Evolutionary conservation across 2,888 invertebrate genomes (phyloP).

Genomic region (Crocallis elinguaria): DNA sequence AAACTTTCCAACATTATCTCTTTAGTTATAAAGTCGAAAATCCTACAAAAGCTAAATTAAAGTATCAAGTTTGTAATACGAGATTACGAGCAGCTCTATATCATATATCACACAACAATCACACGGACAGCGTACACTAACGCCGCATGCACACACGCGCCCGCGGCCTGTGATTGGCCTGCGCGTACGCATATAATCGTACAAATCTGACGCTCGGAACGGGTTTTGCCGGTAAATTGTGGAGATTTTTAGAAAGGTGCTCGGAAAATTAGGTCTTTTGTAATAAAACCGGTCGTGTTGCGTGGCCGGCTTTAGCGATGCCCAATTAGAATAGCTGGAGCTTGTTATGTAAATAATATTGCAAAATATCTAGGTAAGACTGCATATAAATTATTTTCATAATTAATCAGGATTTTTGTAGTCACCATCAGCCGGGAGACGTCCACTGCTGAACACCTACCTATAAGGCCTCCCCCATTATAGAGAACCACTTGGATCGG

Average conservation of each 20-base stretch:
- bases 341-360: slow-evolving; percentile 42
- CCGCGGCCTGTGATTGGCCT: slow-evolving; percentile 34
- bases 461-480: no score
- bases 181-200: slow-evolving; percentile 37
- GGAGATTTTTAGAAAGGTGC: slow-evolving; percentile 82
- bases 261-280: slow-evolving; percentile 56
- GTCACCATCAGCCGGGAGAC: no score
- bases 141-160: slow-evolving; percentile 27
- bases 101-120: slow-evolving; percentile 37
- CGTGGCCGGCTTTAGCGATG: slow-evolving; percentile 29
- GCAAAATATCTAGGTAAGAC: slow-evolving; percentile 37
- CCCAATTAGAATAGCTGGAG: slow-evolving; percentile 37
- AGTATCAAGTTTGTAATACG: slow-evolving; percentile 32
- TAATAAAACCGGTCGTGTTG: slow-evolving; percentile 49
- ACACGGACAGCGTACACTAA: slow-evolving; percentile 12
- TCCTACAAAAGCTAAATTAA: slow-evolving; percentile 14
- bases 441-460: no score
- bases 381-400: slow-evolving; percentile 20
- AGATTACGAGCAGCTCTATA: slow-evolving; percentile 38
- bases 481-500: no score
- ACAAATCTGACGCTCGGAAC: slow-evolving; percentile 63
- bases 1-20: slow-evolving; percentile 9
- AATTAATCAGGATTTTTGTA: slow-evolving; percentile 1
- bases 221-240: slow-evolving; percentile 70
- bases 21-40: slow-evolving; percentile 46